These are phyloP conservation scores for Polydesmus complanatus DNA, from an alignment of 2,888 invertebrate genomes.

Conservation along the genomic window DNA sequence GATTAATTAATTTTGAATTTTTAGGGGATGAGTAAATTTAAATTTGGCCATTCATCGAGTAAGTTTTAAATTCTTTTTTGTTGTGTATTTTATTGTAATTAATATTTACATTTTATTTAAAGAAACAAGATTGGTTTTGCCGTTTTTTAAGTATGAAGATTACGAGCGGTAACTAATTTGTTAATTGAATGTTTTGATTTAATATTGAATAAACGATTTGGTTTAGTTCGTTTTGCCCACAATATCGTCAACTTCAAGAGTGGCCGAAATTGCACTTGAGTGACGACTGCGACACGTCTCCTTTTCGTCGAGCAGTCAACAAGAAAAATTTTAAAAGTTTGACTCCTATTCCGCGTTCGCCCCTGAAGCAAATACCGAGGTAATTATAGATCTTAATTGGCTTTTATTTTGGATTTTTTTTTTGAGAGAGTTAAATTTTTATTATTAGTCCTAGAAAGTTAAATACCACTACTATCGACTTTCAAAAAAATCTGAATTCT, in stretches of 20 bases:
- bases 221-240: neutral
- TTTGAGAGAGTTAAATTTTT: too few species aligned
- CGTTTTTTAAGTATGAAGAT: slow-evolving; percentile 9
- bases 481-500: too few species aligned
- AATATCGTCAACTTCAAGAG: slow-evolving; percentile 1
- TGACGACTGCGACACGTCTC: neutral
- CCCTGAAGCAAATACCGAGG: too few species aligned
- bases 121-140: neutral
- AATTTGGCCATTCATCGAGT: neutral
- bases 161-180: neutral
- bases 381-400: neutral
- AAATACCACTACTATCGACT: too few species aligned
- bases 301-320: neutral
- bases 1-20: neutral
- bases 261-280: slow-evolving; percentile 2
- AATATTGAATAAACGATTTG: neutral
- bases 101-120: neutral
- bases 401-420: neutral
- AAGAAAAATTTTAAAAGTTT: too few species aligned
- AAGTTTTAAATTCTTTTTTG: too few species aligned
- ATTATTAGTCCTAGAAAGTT: too few species aligned
- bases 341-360: too few species aligned
- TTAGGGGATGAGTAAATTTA: neutral
- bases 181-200: neutral
- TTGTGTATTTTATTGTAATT: too few species aligned